Base-by-base conservation (phyloP, 2,797 vertebrate species). In the Malurus splendens region DNA sequence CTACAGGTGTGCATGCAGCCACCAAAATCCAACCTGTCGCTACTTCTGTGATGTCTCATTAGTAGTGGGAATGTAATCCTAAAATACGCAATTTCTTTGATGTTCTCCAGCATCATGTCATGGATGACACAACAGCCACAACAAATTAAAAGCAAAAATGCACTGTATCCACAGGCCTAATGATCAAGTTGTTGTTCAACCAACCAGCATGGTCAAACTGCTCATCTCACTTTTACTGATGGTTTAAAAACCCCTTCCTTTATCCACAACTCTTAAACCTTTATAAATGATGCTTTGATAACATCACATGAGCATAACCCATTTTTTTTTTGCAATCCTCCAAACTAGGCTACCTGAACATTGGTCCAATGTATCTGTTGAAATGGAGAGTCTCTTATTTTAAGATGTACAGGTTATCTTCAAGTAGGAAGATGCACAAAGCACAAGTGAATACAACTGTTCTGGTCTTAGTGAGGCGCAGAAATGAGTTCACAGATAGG, bases 401-500 rank as follows among this genome's bases (percentile, higher is more conserved):
- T 57, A 90, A 84, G 93, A 86, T 96, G 93, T 67, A 82, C 64
- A 89, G 73, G 76, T 95, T 96, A 76, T 91, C 72, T 96, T 95
- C 94, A 96, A 93, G 91, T 96, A 96, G 89, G 95, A 95, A 97
- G 94, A 94, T 92, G 91, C 91, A 79, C 50, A 93, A 90, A 96
- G 91, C 82, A 60, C 33, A 78, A 44, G 54, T 92, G 45, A 91
- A 52, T 62, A 27, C 47, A 71, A 25, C 15, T 84, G 47, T 33
- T 93, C 47, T 60, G 44, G 66, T 90, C 51, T 92, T 86, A 36
- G 54, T 91, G 77, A 60, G 77, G 67, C n/a, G 38, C 66, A 78
- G 74, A 86, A 87, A 71, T 14, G 60, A 83, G 71, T 87, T 97
- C 97, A 99, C 92, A 98, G 98, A 88, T 97, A 98, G 20, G 98